Evolutionary conservation across 2,797 vertebrate species (phyloP).

Genomic region (Acipenser transmontanus): DNA sequence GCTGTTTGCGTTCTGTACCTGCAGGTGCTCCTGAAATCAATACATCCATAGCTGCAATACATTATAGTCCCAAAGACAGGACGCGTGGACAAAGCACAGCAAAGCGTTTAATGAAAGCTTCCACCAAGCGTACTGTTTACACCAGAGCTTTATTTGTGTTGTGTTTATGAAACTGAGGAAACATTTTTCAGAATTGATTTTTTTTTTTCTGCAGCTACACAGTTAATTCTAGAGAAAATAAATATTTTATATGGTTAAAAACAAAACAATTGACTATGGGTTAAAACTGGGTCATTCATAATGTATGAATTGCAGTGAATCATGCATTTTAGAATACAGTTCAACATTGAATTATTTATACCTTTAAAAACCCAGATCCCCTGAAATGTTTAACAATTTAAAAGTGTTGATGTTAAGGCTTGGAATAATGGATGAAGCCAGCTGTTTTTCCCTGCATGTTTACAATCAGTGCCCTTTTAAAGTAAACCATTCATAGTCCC

Average conservation of each 20-base stretch:
- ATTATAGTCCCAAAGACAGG: constrained; percentile 1
- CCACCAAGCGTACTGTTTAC: no score
- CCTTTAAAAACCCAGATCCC: background rate
- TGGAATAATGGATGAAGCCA: background rate
- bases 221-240: background rate
- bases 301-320: background rate
- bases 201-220: background rate
- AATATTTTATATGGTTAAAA: background rate
- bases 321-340: background rate
- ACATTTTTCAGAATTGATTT: no score
- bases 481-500: no score
- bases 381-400: background rate
- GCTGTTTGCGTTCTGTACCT: background rate
- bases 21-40: constrained; percentile 4
- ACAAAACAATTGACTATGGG: background rate
- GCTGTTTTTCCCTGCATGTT: background rate
- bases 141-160: no score
- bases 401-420: background rate
- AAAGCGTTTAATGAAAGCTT: no score
- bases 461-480: background rate
- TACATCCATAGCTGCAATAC: background rate
- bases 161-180: no score
- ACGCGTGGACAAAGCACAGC: no score
- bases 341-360: background rate
- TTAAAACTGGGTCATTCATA: background rate